Base-by-base conservation (phyloP, 2,113 vertebrate genomes). In the Eolophus roseicapilla region DNA sequence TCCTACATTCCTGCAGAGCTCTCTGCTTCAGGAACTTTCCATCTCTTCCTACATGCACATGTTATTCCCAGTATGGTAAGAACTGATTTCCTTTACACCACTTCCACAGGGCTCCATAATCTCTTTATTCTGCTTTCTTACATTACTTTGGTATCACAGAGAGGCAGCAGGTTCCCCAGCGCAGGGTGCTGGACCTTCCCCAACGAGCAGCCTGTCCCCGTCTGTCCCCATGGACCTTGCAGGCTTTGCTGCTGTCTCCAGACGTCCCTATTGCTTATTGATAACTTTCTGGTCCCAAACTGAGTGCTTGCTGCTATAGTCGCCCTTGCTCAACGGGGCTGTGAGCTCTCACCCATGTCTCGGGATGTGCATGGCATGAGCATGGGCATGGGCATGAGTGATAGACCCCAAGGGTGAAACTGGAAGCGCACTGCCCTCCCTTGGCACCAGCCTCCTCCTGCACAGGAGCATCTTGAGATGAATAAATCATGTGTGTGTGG, bases 121-220 rank as follows among this genome's bases (percentile, higher is more conserved):
- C 27, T 70, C 57, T 55, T 80, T 24, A 39, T 64, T 82, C 57
- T 79, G 57, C 53, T 76, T 76, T 63, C 52, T 68, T n/a, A 49
- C 4, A 1, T 0, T 3, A 55, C 24, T 55, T 43, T 9, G 10
- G 1, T 24, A 18, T 7, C 23, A 31, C 68, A 65, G 52, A 46
- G 73, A 46, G 73, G 57, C 27, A 76, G 47, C 77, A 80, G 85
- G 10, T 62, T 47, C 85, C 13, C 68, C 39, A 39, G 31, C 1
- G 1, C 16, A 43, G 50, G 16, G 13, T 0, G 4, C 47, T n/a
- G 63, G 47, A 68, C 29, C 29, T 69, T 73, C 52, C 33, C 78
- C 57, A 33, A 6, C 2, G 62, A 62, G 55, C 65, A 62, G 17
- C 27, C 33, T 52, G 43, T 70, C 31, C 78, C 50, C n/a, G 74